These are phyloP conservation scores for Pseudomyrmex dendroicus DNA, from an alignment of 1,140 invertebrate species.

Conservation along the genomic window DNA sequence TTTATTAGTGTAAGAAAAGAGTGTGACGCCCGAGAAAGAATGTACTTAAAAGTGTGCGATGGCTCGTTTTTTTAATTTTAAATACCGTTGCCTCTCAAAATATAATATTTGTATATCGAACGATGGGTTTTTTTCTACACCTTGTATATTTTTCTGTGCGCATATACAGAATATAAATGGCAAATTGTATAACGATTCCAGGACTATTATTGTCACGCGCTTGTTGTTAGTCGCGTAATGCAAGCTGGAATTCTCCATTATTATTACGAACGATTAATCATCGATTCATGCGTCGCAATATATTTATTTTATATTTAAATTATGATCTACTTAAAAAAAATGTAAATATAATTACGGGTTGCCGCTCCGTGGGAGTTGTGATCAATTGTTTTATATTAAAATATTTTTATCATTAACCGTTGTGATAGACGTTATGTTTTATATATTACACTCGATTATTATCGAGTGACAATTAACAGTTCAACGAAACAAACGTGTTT, in stretches of 20 bases:
- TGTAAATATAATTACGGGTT: background rate
- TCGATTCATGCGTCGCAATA: too few relatives aligned
- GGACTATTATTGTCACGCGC: conserved; percentile 61
- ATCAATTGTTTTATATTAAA: background rate
- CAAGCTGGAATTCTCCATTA: conserved; percentile 11
- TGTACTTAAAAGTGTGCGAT: background rate
- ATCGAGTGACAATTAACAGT: background rate
- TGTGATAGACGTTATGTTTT: background rate
- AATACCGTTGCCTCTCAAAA: background rate
- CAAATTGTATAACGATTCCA: conserved; percentile 59
- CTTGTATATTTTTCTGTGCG: conserved; percentile 31
- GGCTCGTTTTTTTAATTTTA: background rate
- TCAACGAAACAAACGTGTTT: background rate
- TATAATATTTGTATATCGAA: background rate
- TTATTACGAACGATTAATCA: background rate
- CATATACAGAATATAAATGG: conserved; percentile 28
- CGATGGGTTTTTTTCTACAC: background rate
- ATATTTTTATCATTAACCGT: background rate
- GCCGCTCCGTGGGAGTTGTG: conserved; percentile 2
- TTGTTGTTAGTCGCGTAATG: conserved; percentile 35
- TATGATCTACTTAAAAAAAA: too few relatives aligned
- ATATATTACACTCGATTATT: background rate
- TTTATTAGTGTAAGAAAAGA: too few relatives aligned
- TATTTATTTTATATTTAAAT: too few relatives aligned
- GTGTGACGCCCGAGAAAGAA: background rate